These are phyloP conservation scores for Dryobotodes eremita DNA, from an alignment of 2,888 invertebrate genomes.

Conservation along the genomic window DNA sequence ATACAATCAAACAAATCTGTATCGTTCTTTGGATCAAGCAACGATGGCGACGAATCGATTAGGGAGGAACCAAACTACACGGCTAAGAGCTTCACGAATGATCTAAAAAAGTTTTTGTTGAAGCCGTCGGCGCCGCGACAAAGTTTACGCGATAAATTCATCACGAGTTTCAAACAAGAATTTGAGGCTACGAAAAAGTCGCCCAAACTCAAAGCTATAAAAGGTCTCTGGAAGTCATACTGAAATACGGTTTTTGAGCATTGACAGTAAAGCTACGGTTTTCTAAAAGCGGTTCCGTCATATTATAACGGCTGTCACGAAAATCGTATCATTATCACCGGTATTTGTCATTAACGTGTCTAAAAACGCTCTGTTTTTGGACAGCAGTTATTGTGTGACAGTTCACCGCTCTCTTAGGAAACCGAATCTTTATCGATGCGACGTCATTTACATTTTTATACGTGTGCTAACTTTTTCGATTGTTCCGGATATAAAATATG, in stretches of 20 bases:
- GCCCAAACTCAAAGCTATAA: conserved; percentile 88
- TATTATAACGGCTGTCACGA: no score
- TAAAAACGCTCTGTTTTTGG: neutral
- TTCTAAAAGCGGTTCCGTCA: neutral
- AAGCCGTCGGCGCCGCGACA: conserved; percentile 86
- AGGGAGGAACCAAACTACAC: conserved; percentile 89
- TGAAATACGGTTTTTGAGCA: conserved; percentile 65
- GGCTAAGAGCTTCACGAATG: conserved; percentile 89
- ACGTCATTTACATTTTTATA: conserved; percentile 51
- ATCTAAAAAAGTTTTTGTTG: conserved; percentile 87
- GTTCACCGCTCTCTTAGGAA: neutral
- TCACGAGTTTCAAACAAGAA: conserved; percentile 88
- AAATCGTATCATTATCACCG: neutral
- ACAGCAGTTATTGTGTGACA: neutral
- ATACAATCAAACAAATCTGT: conserved; percentile 88
- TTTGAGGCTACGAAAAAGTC: conserved; percentile 86
- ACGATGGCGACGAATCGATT: conserved; percentile 83
- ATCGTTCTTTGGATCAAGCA: conserved; percentile 85
- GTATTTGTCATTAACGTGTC: neutral
- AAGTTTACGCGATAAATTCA: conserved; percentile 87
- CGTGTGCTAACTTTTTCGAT: conserved; percentile 57
- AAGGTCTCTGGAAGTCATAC: conserved; percentile 89
- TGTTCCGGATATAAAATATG: conserved; percentile 30
- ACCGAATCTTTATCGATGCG: conserved; percentile 30
- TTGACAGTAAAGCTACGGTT: conserved; percentile 14